A percentile compares a stretch with the other conserved stretches of the same genome.
These are phyloP conservation scores for Leptogaster cylindrica DNA, from an alignment of 2,888 invertebrate species.

Conservation along the genomic window DNA sequence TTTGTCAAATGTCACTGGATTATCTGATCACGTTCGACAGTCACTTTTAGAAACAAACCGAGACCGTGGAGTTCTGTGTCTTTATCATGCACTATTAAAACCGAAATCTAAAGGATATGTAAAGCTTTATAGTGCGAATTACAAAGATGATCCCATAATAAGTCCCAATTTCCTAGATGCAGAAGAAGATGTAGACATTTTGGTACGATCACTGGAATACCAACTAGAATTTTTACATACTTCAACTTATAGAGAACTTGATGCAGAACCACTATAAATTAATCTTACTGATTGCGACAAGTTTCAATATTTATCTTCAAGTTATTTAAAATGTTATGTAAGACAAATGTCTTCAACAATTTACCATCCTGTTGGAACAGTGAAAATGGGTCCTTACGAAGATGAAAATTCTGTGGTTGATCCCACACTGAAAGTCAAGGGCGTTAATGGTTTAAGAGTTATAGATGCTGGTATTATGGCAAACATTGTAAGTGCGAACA, in stretches of 20 bases:
- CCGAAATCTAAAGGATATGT: conserved; percentile 67
- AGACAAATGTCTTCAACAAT: background rate
- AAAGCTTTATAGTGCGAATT: conserved; percentile 64
- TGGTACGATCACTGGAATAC: background rate
- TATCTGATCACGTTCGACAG: conserved; percentile 55
- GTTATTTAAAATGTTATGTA: background rate
- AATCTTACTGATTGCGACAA: background rate
- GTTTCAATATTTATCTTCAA: background rate
- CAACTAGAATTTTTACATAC: background rate
- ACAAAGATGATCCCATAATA: conserved; percentile 67
- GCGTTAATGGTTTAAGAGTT: conserved; percentile 72
- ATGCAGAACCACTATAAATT: background rate
- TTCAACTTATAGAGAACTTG: background rate
- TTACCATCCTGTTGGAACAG: conserved; percentile 66
- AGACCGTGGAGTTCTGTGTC: conserved; percentile 56
- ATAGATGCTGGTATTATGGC: conserved; percentile 87
- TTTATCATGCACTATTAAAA: conserved; percentile 61
- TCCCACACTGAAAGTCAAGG: conserved; percentile 71
- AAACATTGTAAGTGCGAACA: conserved; percentile 77
- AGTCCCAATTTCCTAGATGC: conserved; percentile 70
- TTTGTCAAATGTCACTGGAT: conserved; percentile 56
- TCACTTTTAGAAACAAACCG: conserved; percentile 57
- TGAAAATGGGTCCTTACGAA: conserved; percentile 75
- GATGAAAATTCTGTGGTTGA: conserved; percentile 74
- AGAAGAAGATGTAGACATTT: conserved; percentile 62